phyloP scores from a whole-genome alignment of 1,140 invertebrate species.

The Conus betulinus region DNA sequence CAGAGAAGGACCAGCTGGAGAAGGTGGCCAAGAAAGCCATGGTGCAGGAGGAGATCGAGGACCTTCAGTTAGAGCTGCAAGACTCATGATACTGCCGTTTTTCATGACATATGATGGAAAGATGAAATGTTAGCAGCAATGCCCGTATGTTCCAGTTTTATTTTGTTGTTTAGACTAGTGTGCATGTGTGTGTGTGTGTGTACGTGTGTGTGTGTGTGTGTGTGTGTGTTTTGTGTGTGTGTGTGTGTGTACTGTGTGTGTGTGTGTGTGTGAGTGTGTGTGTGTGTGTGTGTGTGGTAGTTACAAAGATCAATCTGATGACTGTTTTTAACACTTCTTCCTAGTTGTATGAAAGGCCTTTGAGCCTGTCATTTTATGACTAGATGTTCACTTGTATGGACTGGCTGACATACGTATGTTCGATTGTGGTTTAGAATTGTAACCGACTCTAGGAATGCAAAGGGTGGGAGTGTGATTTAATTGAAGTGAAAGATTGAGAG shows the following conservation, averaged over 20 bases:
- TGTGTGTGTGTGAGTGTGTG: background rate
- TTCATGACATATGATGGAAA: background rate
- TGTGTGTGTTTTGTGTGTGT: too few relatives aligned
- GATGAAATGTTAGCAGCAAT: background rate
- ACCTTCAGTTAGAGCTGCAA: constrained; percentile 78
- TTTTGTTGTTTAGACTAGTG: background rate
- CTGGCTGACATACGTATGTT: too few relatives aligned
- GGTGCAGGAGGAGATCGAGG: constrained; percentile 84
- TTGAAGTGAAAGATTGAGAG: too few relatives aligned
- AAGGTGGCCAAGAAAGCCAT: constrained; percentile 88
- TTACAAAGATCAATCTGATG: too few relatives aligned
- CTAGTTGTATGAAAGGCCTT: too few relatives aligned
- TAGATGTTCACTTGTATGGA: background rate
- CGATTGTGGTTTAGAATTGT: background rate
- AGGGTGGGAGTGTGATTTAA: too few relatives aligned
- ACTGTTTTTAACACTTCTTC: too few relatives aligned
- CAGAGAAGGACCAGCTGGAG: constrained; percentile 90
- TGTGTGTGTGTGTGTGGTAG: background rate
- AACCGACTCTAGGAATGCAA: background rate
- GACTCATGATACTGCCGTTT: constrained; percentile 21
- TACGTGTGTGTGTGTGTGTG: background rate
- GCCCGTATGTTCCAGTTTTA: background rate
- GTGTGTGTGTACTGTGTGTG: too few relatives aligned
- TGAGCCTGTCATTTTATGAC: background rate
- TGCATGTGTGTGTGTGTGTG: background rate